Base-by-base conservation (phyloP, 2,888 invertebrate species). In the Leucophora obtusa region DNA sequence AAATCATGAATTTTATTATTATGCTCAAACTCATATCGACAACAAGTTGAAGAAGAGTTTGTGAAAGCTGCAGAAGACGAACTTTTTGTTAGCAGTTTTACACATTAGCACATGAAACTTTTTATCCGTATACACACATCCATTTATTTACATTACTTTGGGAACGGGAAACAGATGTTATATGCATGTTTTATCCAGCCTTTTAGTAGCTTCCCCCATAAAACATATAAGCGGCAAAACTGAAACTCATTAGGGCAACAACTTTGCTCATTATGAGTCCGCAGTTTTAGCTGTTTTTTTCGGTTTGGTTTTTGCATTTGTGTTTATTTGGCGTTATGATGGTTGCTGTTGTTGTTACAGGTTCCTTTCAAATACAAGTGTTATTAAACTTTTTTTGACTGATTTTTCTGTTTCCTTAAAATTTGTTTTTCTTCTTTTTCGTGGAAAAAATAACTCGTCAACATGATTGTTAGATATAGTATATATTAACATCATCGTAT, bases 221-320 rank as follows among this genome's bases (percentile, higher is more conserved):
- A 15, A 24, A 35, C 58, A 58, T 38, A 17, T 54, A 35, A 60
- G 75, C 71, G 71, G 79, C 60, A 80, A 81, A 77, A 81, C 69
- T 80, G 76, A 83, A 84, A 84, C 83, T 84, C 84, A 84, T 84
- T 84, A 84, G 65, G 69, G 79, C 82, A 83, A 82, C 81, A 84
- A 84, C 83, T 84, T 84, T 84, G 69, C 83, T 84, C 83, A 83
- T 83, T 83, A 84, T 78, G 79, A 82, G 75, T 74, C 72, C 79
- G 54, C 74, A 75, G 66, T 73, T 79, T 73, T 54, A 47, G 59
- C 35, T 66, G n/a, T 56, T 63, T 50, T 58, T 58, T 56, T 21
- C 28, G 11, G 21, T n/a, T 8, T 21, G 10, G 14, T 35, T 43
- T 70, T 76, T 38, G 63, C 63, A 58, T 58, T 60, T 76, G 38